Percentiles rank a stretch among this genome's conserved stretches.
Conservation (phyloP, 2,797 vertebrate genomes). For the Gastrophryne carolinensis region DNA sequence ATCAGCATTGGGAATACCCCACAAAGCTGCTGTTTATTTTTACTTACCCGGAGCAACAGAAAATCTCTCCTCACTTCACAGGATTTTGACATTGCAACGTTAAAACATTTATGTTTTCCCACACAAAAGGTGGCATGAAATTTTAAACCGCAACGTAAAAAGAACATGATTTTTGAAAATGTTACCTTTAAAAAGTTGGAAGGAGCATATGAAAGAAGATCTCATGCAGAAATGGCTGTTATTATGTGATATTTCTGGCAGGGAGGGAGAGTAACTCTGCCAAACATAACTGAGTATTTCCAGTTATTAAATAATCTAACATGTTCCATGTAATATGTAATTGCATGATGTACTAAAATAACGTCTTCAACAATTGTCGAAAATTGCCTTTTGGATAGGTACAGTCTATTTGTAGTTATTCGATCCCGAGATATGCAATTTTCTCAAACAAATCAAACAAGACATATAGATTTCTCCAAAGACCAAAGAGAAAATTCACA, state of each 20-base stretch:
- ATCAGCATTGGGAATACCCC: slow-evolving; percentile 7
- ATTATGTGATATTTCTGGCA: slow-evolving; percentile 30
- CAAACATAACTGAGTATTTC: not conserved
- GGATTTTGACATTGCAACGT: not conserved
- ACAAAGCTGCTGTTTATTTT: slow-evolving; percentile 29
- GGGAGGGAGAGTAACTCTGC: not conserved
- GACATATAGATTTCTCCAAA: too few relatives aligned
- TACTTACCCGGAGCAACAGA: not conserved
- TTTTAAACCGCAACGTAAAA: not conserved
- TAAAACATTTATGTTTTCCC: slow-evolving; percentile 5
- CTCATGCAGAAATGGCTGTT: not conserved
- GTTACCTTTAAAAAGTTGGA: not conserved
- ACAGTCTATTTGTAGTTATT: too few relatives aligned
- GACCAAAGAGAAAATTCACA: too few relatives aligned
- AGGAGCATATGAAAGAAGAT: not conserved
- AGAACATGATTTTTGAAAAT: not conserved
- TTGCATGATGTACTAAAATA: not conserved
- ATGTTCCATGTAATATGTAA: not conserved
- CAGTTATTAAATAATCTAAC: not conserved
- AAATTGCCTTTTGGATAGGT: not conserved
- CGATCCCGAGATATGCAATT: too few relatives aligned
- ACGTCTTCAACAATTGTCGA: not conserved
- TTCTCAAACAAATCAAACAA: too few relatives aligned
- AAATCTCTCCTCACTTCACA: slow-evolving; percentile 18
- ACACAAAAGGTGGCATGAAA: not conserved